A percentile compares a stretch with the other conserved stretches of the same genome.
phyloP scores from a whole-genome alignment of 2,888 invertebrate species.

The Protodeltote pygarga region DNA sequence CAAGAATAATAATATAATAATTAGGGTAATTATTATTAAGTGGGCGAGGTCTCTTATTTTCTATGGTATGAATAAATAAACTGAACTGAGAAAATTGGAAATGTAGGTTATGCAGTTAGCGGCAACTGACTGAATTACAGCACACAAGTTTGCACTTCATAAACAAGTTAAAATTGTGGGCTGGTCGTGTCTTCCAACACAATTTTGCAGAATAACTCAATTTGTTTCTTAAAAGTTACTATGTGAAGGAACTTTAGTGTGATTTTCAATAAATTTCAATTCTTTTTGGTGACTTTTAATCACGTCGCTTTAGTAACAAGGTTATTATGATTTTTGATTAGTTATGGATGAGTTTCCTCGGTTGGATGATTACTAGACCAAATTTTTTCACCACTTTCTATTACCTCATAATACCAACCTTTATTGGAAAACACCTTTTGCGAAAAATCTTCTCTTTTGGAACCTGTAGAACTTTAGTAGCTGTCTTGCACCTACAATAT shows the following conservation, averaged over 20 bases:
- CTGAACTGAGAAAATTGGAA: neutral
- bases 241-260: neutral
- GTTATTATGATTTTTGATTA: neutral
- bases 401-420: conserved; percentile 34
- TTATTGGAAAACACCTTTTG: conserved; percentile 25
- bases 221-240: neutral
- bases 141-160: neutral
- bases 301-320: neutral
- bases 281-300: conserved; percentile 3
- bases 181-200: neutral
- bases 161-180: conserved; percentile 1
- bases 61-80: neutral
- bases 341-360: no score
- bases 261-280: neutral
- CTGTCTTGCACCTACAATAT: conserved; percentile 24
- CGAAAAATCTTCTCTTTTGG: conserved; percentile 28
- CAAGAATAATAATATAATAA: neutral
- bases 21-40: no score
- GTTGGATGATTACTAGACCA: no score
- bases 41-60: neutral
- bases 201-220: neutral
- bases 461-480: conserved; percentile 23
- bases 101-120: conserved; percentile 12
- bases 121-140: conserved; percentile 14
- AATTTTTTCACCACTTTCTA: no score